A percentile compares a stretch with the other conserved stretches of the same genome.
These are phyloP conservation scores for Gasterosteus aculeatus DNA, from an alignment of 2,113 vertebrate species.

Conservation along the genomic window DNA sequence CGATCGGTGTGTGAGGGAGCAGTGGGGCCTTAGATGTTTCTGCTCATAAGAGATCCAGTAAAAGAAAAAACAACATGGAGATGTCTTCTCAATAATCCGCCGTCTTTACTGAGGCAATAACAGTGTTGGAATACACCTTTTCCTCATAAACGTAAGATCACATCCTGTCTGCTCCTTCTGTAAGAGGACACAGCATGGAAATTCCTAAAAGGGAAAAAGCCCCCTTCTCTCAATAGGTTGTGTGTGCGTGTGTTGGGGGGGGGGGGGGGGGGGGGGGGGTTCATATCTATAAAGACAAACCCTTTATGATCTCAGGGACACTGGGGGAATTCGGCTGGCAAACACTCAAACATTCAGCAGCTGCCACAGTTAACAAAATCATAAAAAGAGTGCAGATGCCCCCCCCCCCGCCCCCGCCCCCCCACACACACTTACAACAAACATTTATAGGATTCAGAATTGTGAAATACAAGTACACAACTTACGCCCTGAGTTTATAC, in stretches of 20 bases:
- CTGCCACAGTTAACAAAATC: too few species aligned
- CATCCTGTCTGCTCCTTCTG: constrained; percentile 28
- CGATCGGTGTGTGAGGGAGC: constrained; percentile 10
- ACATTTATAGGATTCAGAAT: constrained; percentile 35
- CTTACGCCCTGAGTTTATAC: not conserved
- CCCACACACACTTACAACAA: constrained; percentile 6
- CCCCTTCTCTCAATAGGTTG: constrained; percentile 7
- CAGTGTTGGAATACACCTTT: constrained; percentile 5
- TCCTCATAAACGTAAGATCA: constrained; percentile 12
- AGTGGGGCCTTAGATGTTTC: constrained; percentile 31
- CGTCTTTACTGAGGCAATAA: constrained; percentile 3
- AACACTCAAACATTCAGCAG: constrained; percentile 58
- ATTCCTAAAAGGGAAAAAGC: constrained; percentile 58
- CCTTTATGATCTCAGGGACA: constrained; percentile 60
- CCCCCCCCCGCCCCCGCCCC: too few species aligned
- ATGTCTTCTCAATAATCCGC: not conserved
- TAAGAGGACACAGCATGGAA: constrained; percentile 54
- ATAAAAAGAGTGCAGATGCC: constrained; percentile 50
- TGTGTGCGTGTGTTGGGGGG: too few species aligned
- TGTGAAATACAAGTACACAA: not conserved
- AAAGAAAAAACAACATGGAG: not conserved
- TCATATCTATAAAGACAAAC: constrained; percentile 59
- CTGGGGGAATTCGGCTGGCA: constrained; percentile 73
- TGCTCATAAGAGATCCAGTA: constrained; percentile 36
- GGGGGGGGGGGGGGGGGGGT: not conserved